phyloP scores from a whole-genome alignment of 2,113 vertebrate genomes.

The Alosa alosa region DNA sequence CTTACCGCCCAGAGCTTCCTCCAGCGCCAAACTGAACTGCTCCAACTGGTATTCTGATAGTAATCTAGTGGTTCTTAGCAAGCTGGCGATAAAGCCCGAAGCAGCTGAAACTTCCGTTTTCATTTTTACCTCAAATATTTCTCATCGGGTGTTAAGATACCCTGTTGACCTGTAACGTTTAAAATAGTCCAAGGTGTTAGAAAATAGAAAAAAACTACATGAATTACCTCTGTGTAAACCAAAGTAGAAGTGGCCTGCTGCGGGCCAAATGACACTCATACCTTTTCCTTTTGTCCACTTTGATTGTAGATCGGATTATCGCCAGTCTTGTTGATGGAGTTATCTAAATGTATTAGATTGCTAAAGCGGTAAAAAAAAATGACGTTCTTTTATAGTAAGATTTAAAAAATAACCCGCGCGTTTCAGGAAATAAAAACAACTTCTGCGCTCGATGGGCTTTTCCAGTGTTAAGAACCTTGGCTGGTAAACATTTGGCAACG shows the following conservation, averaged over 20 bases:
- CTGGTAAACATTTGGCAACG: conserved; percentile 18
- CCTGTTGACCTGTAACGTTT: neutral
- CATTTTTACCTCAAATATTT: conserved; percentile 52
- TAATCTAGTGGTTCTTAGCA: conserved; percentile 71
- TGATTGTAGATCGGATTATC: neutral
- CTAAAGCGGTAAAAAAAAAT: too few species aligned
- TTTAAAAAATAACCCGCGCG: neutral
- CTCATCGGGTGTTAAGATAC: neutral
- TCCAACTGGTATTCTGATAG: conserved; percentile 75
- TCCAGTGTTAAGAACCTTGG: conserved; percentile 11
- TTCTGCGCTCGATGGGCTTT: neutral
- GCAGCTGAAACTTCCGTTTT: conserved; percentile 77
- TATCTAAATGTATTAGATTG: neutral
- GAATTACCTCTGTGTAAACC: neutral
- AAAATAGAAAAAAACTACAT: neutral
- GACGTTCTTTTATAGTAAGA: neutral
- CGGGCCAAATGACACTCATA: neutral
- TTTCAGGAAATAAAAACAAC: conserved; percentile 10
- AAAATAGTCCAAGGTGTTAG: neutral
- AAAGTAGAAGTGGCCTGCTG: neutral
- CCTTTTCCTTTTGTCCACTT: neutral
- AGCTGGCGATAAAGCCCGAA: conserved; percentile 72
- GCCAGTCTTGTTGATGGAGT: neutral
- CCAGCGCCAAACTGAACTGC: conserved; percentile 73
- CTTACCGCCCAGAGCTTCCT: conserved; percentile 76